Evolutionary conservation across 2,113 vertebrate genomes (phyloP).

Genomic region (Caranx ignobilis): DNA sequence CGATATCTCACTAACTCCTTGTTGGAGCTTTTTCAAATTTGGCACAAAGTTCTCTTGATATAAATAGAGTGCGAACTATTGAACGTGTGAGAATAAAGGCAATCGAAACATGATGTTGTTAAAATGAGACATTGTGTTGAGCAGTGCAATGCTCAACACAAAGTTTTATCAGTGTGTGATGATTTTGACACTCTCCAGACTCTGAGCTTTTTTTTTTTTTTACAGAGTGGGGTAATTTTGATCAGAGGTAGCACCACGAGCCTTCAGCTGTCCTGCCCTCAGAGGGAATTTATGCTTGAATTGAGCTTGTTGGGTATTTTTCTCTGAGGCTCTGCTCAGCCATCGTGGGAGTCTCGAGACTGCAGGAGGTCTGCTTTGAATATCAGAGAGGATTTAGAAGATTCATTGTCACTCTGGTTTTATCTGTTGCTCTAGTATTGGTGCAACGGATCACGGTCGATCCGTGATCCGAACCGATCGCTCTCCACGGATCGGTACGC

Average conservation of each 20-base stretch:
- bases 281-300: constrained; percentile 23
- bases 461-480: no score
- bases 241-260: background rate
- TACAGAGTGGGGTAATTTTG: background rate
- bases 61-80: no score
- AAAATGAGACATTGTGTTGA: background rate
- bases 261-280: constrained; percentile 19
- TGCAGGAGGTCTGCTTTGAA: constrained; percentile 53
- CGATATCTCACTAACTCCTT: no score
- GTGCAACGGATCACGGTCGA: no score
- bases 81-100: background rate
- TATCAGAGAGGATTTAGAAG: constrained; percentile 58
- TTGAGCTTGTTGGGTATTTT: constrained; percentile 44
- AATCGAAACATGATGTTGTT: background rate
- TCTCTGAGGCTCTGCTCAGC: constrained; percentile 27
- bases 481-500: no score
- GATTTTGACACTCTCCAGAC: background rate
- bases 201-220: background rate
- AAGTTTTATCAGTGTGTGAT: constrained; percentile 11
- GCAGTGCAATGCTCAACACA: background rate
- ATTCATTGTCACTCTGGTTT: constrained; percentile 51
- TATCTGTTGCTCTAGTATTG: constrained; percentile 30
- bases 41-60: no score
- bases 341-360: constrained; percentile 30
- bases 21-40: no score